Conservation (phyloP, 2,888 invertebrate species). For the Drosophila mimetica region DNA sequence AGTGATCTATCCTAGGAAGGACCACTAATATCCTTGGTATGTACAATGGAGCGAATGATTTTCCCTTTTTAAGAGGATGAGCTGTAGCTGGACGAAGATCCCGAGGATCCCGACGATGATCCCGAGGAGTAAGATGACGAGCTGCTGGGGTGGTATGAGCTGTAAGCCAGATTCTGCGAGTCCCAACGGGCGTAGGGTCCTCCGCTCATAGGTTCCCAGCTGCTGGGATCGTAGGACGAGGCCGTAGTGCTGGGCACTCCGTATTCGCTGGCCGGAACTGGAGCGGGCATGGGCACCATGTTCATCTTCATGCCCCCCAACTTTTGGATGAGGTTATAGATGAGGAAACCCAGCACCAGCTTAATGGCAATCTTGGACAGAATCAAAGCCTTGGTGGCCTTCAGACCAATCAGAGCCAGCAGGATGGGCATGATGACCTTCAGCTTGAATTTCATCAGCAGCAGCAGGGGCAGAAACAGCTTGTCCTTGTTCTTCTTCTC, state of each 20-base stretch:
- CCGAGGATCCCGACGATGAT: constrained; percentile 80
- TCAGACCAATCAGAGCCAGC: constrained; percentile 90
- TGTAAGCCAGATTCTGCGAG: constrained; percentile 88
- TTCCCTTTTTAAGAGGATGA: constrained; percentile 69
- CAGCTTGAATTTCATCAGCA: constrained; percentile 92
- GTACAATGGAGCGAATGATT: constrained; percentile 47
- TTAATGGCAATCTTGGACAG: constrained; percentile 93
- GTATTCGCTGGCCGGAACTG: constrained; percentile 88
- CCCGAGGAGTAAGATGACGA: constrained; percentile 86
- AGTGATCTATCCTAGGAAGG: constrained; percentile 40
- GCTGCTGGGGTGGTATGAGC: constrained; percentile 89
- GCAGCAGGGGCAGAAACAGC: constrained; percentile 90
- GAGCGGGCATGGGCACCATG: constrained; percentile 86
- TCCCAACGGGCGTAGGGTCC: constrained; percentile 93
- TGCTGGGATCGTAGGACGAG: constrained; percentile 89
- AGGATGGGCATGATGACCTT: constrained; percentile 93
- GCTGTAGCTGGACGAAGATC: constrained; percentile 76
- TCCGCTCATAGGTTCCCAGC: constrained; percentile 89
- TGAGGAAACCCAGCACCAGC: constrained; percentile 92
- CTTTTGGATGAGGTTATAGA: constrained; percentile 91
- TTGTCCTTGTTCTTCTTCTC: constrained; percentile 92
- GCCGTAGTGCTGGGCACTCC: constrained; percentile 89
- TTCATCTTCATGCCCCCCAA: constrained; percentile 92
- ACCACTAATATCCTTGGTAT: constrained; percentile 58
- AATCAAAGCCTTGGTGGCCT: constrained; percentile 92